These are phyloP conservation scores for Agrilus mali DNA, from an alignment of 2,888 invertebrate species.

Conservation along the genomic window DNA sequence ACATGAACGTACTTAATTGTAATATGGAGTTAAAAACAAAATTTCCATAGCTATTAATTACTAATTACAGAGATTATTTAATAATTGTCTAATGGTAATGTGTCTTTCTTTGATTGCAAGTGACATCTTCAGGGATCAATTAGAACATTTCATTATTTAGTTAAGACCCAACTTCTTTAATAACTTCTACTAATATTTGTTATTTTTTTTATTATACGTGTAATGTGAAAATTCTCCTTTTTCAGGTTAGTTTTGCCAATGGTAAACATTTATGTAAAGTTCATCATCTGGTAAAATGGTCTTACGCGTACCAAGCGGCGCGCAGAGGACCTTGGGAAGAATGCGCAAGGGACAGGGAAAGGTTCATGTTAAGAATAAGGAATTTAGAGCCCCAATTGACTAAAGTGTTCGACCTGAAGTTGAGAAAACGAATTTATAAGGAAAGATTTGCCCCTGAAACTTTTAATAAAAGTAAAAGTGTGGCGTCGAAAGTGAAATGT, in stretches of 20 bases:
- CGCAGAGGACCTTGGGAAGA: constrained; percentile 46
- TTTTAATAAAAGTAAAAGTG: too few relatives aligned
- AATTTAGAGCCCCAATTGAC: constrained; percentile 23
- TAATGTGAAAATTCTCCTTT: constrained; percentile 5
- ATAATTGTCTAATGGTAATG: too few relatives aligned
- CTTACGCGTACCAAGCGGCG: constrained; percentile 40
- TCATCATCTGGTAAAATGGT: constrained; percentile 41
- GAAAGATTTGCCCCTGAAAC: constrained; percentile 23
- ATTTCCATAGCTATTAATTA: too few relatives aligned
- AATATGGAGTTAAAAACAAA: too few relatives aligned
- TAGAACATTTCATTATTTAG: too few relatives aligned
- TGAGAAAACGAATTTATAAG: constrained; percentile 30
- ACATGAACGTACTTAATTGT: too few relatives aligned
- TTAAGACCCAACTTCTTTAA: too few relatives aligned
- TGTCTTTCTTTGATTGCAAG: too few relatives aligned
- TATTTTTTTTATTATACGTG: too few relatives aligned
- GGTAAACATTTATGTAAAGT: constrained; percentile 30
- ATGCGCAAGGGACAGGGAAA: constrained; percentile 37
- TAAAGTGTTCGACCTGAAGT: constrained; percentile 25
- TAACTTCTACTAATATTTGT: neutral
- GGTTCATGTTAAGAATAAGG: constrained; percentile 36
- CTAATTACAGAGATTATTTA: too few relatives aligned
- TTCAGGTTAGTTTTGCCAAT: constrained; percentile 40
- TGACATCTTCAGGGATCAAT: too few relatives aligned
- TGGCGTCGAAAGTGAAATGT: too few relatives aligned